Percentiles rank a stretch among this genome's conserved stretches.
These are phyloP conservation scores for Clamator glandarius DNA, from an alignment of 2,797 vertebrate species.

Conservation along the genomic window DNA sequence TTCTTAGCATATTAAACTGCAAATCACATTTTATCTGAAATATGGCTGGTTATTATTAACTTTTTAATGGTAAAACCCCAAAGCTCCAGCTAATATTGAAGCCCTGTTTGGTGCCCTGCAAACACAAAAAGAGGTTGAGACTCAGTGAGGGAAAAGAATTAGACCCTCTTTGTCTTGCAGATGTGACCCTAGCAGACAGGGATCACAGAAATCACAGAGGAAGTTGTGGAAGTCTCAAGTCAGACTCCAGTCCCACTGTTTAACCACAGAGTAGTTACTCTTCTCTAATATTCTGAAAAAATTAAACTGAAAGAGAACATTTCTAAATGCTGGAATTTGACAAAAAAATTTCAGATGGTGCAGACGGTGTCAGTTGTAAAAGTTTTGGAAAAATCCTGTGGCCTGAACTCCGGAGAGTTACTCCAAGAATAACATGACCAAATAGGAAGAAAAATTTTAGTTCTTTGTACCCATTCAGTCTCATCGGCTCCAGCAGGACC, in stretches of 20 bases:
- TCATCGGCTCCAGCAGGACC: neutral
- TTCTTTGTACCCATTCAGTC: neutral
- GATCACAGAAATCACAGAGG: neutral
- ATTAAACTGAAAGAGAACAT: slow-evolving; percentile 40
- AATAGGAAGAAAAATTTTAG: slow-evolving; percentile 24
- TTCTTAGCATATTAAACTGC: slow-evolving; percentile 51
- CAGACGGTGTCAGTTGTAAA: slow-evolving; percentile 33
- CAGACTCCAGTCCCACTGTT: neutral
- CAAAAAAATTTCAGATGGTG: slow-evolving; percentile 1
- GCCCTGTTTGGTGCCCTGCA: neutral
- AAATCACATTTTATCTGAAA: slow-evolving; percentile 57
- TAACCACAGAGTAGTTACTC: slow-evolving; percentile 47
- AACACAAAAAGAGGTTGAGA: slow-evolving; percentile 1
- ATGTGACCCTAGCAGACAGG: neutral
- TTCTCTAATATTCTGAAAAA: slow-evolving; percentile 44
- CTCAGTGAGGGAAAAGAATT: neutral
- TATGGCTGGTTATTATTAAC: slow-evolving; percentile 47
- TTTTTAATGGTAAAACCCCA: slow-evolving; percentile 35
- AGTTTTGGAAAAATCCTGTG: slow-evolving; percentile 46
- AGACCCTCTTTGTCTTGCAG: neutral
- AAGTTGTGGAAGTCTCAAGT: slow-evolving; percentile 24
- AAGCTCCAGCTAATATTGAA: neutral
- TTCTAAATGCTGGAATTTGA: slow-evolving; percentile 33
- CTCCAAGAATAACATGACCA: slow-evolving; percentile 47
- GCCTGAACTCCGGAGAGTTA: slow-evolving; percentile 14